Evolutionary conservation across 2,113 vertebrate genomes (phyloP).

Genomic region (Butorides virescens): DNA sequence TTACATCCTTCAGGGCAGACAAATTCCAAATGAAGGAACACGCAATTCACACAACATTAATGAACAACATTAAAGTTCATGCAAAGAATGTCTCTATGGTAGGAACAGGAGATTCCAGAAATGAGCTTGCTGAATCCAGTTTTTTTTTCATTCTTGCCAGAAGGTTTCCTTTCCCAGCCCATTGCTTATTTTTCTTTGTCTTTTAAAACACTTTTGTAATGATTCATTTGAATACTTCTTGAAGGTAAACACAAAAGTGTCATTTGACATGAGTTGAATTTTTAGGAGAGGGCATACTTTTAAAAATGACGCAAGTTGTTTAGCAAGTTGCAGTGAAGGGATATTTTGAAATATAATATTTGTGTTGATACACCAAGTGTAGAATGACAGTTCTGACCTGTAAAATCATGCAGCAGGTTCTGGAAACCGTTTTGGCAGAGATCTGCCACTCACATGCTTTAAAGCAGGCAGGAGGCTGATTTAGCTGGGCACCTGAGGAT

Average conservation of each 20-base stretch:
- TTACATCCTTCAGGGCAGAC: not conserved
- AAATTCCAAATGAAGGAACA: not conserved
- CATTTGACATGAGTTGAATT: not conserved
- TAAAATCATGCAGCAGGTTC: not conserved
- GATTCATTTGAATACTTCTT: not conserved
- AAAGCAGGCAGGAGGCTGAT: not conserved
- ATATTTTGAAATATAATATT: not conserved
- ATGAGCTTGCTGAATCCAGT: not conserved
- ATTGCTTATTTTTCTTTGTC: not conserved
- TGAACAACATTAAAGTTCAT: not conserved
- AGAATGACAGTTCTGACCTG: not conserved
- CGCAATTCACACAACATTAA: not conserved
- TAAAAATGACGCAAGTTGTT: not conserved
- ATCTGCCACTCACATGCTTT: not conserved
- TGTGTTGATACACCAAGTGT: not conserved
- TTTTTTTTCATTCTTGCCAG: not conserved
- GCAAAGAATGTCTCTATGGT: not conserved
- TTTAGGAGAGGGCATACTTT: not conserved
- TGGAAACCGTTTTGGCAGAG: not conserved
- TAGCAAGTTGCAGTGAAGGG: not conserved
- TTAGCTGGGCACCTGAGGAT: not conserved
- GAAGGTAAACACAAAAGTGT: not conserved
- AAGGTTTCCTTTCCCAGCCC: not conserved
- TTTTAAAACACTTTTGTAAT: not conserved
- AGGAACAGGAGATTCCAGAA: not conserved